Base-by-base conservation (phyloP, 2,888 invertebrate species). In the Drosophila meridiana region DNA sequence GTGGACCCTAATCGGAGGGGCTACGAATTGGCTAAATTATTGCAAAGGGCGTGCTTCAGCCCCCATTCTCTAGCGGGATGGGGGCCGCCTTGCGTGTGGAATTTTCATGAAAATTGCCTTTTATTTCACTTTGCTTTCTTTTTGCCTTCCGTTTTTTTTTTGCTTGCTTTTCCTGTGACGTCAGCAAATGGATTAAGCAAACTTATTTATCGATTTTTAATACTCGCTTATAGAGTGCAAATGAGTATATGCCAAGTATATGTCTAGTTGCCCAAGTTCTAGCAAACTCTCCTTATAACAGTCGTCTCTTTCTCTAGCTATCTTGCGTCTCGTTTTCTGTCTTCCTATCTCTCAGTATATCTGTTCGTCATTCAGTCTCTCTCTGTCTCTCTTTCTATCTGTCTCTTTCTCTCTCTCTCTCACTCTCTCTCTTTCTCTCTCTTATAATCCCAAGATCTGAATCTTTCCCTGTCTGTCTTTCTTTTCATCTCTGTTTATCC, bases 161-260 rank as follows among this genome's bases (percentile, higher is more conserved):
- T 43, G 40, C 26, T 38, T 28, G 0, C 28, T 55, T 55, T 40
- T 55, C 40, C 38, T 58, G 52, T 68, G 78, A 75, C 79, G 72
- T 78, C 86, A 70, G 70, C 73, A 80, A 84, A 82, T 76, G 86
- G 82, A 80, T 82, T 83, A 82, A 67, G 79, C 63, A 61, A 78
- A 81, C 75, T 78, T 82, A 78, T 76, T 77, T 78, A 89, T 89
- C 74, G 89, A 88, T 89, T 86, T 83, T 67, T 40, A 43, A 32
- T 32, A 57, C 42, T 38, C 38, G 38, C 8, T 28, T 20, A 55
- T 14, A 4, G 7, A 3, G 20, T 20, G 28, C 3, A 28, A 38
- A 38, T 14, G 14, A 55, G 38, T n/a, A 7, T 42, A 42, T n/a
- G n/a, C n/a, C n/a, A 2, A 2, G 7, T 34, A n/a, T 7, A n/a